These are phyloP conservation scores for Caenorhabditis macrosperma DNA, from an alignment of 2,888 invertebrate genomes.

Conservation along the genomic window DNA sequence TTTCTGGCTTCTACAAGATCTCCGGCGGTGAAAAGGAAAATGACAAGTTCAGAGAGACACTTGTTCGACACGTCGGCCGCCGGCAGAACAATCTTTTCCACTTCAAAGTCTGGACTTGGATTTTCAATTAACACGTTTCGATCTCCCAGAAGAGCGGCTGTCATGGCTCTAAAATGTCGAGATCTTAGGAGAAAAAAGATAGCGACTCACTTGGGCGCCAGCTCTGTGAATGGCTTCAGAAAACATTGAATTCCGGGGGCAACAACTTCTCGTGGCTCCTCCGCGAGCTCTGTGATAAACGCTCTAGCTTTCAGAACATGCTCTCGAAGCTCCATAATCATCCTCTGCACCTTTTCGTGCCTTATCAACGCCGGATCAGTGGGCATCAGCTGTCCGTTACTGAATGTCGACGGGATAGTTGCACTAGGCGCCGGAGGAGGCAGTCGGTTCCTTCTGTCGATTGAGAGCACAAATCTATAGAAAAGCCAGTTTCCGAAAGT, in stretches of 20 bases:
- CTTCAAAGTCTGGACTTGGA: constrained; percentile 53
- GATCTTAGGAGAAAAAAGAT: too few relatives aligned
- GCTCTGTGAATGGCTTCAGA: constrained; percentile 49
- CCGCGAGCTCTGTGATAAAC: constrained; percentile 49
- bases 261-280: constrained; percentile 30
- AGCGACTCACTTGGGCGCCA: constrained; percentile 40
- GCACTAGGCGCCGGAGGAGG: constrained; percentile 68
- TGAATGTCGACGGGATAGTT: constrained; percentile 68
- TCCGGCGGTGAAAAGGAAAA: constrained; percentile 38
- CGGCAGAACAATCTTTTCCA: constrained; percentile 39
- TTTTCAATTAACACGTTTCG: constrained; percentile 53
- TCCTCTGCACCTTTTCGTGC: constrained; percentile 53
- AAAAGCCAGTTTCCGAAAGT: constrained; percentile 66
- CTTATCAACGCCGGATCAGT: constrained; percentile 41
- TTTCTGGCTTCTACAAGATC: constrained; percentile 39
- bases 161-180: constrained; percentile 51
- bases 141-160: constrained; percentile 55
- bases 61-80: constrained; percentile 60
- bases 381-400: constrained; percentile 40
- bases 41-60: constrained; percentile 53
- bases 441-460: constrained; percentile 60
- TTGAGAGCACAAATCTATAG: constrained; percentile 54
- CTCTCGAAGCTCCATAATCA: constrained; percentile 39
- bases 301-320: constrained; percentile 51
- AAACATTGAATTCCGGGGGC: constrained; percentile 53